Base-by-base conservation (phyloP, 2,113 vertebrate genomes). In the Melanotaenia duboulayi region DNA sequence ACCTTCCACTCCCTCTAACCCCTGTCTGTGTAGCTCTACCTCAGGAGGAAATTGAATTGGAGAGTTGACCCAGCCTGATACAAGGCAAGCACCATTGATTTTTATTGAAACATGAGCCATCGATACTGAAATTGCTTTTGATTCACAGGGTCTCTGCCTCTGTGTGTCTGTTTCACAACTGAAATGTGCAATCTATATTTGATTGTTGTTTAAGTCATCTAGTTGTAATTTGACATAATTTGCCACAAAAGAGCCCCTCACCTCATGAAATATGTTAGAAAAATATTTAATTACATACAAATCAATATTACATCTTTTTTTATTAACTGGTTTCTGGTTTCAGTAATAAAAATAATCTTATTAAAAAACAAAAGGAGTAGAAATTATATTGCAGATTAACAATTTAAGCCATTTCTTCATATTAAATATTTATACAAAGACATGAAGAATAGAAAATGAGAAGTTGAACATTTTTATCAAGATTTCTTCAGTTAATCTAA, bases 21-120 rank as follows among this genome's bases (percentile, higher is more conserved):
- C 22, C 51, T 35, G 65, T 52, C 77, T 35, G 50, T 70, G 73
- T n/a, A 65, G 73, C 86, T 79, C 50, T 65, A 75, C 76, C 87
- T 68, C 83, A 56, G 74, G 65, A 88, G 86, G 81, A 92, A 89
- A 92, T 86, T 91, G 83, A 91, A 91, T 90, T 82, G 91, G 67
- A 81, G 81, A 55, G 81, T 73, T 90, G 90, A 92, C 91, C 90
- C 82, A 25, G 60, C 56, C 83, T 89, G 89, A 92, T 89, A 90
- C 76, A 48, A 80, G 77, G 76, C 87, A 81, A 87, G 91, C 84
- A 60, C 84, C 90, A 90, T 90, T 87, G 90, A 92, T 90, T 92
- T 90, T 87, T 87, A 90, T 92, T 83, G 85, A 89, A 90, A 91
- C 89, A 71, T 82, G 81, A 86, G 83, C 67, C 86, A 86, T 90